Evolutionary conservation across 1,140 invertebrate species (phyloP).

Genomic region (Drosophila quadrilineata): DNA sequence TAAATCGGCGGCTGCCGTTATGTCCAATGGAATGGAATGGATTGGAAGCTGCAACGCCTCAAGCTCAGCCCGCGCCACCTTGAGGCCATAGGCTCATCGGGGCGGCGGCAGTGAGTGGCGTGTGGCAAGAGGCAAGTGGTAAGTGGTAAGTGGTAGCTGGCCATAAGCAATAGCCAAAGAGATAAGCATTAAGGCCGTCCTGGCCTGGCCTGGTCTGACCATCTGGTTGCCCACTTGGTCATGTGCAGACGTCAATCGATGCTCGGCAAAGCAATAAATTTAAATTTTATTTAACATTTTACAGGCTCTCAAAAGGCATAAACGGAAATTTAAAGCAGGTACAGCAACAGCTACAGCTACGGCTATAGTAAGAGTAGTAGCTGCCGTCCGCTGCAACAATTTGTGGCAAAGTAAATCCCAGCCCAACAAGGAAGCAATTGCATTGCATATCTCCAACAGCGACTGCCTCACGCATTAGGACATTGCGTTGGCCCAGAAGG

Average conservation of each 20-base stretch:
- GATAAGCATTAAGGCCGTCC: constrained; percentile 40
- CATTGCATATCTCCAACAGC: constrained; percentile 34
- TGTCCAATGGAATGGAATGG: neutral
- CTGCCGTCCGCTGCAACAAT: constrained; percentile 1
- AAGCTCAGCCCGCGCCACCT: neutral
- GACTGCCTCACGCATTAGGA: constrained; percentile 68
- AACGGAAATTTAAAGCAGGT: constrained; percentile 71
- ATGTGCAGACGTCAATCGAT: constrained; percentile 69
- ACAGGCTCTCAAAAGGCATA: constrained; percentile 78
- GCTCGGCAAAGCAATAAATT: constrained; percentile 69
- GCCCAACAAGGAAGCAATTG: constrained; percentile 72
- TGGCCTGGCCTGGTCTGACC: constrained; percentile 8
- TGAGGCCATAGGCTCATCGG: too few relatives aligned
- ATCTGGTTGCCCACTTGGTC: constrained; percentile 33
- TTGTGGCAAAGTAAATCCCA: constrained; percentile 10
- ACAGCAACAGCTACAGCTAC: constrained; percentile 29
- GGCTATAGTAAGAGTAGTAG: constrained; percentile 23
- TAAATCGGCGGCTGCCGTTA: constrained; percentile 17
- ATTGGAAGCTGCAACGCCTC: constrained; percentile 5
- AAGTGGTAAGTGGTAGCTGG: constrained; percentile 27
- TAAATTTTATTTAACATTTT: constrained; percentile 79
- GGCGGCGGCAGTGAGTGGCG: neutral
- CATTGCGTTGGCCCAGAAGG: constrained; percentile 68
- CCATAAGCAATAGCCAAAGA: constrained; percentile 43
- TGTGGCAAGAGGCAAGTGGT: neutral